A percentile compares a stretch with the other conserved stretches of the same genome.
These are phyloP conservation scores for Priocnemis perturbator DNA, from an alignment of 2,888 invertebrate species.

Conservation along the genomic window DNA sequence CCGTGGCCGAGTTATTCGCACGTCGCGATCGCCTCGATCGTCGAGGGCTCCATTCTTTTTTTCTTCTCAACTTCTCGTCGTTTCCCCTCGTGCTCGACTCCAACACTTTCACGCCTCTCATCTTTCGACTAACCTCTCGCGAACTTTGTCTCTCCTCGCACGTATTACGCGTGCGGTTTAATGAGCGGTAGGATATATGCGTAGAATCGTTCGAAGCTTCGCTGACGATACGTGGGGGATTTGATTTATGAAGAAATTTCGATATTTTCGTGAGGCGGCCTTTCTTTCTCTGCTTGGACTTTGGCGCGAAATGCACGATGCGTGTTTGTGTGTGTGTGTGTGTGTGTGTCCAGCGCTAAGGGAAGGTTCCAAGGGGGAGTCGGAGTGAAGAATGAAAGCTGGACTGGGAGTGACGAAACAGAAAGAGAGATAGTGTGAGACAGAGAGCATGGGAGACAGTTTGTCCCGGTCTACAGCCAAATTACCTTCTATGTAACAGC, in stretches of 20 bases:
- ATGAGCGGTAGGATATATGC: no score
- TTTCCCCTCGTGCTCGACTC: slow-evolving; percentile 11
- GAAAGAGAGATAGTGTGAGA: slow-evolving; percentile 9
- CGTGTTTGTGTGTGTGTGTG: no score
- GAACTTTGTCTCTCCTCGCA: slow-evolving; percentile 15
- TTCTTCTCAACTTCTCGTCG: background rate
- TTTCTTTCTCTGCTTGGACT: no score
- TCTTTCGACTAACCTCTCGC: slow-evolving; percentile 22
- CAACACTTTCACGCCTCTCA: slow-evolving; percentile 19
- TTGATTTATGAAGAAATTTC: no score
- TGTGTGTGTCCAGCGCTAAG: background rate
- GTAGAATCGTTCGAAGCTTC: no score
- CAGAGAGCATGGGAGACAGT: slow-evolving; percentile 4
- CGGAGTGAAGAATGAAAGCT: background rate
- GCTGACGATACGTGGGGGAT: no score
- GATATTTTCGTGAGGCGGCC: no score
- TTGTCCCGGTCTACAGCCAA: no score
- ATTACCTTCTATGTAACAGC: no score
- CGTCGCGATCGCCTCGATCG: background rate
- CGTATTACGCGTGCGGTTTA: background rate
- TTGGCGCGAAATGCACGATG: no score
- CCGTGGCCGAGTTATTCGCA: background rate
- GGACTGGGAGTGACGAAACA: background rate
- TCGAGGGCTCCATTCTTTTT: no score
- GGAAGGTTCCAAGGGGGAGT: background rate